phyloP scores from a whole-genome alignment of 1,140 invertebrate genomes.

The Zaprionus africanus region DNA sequence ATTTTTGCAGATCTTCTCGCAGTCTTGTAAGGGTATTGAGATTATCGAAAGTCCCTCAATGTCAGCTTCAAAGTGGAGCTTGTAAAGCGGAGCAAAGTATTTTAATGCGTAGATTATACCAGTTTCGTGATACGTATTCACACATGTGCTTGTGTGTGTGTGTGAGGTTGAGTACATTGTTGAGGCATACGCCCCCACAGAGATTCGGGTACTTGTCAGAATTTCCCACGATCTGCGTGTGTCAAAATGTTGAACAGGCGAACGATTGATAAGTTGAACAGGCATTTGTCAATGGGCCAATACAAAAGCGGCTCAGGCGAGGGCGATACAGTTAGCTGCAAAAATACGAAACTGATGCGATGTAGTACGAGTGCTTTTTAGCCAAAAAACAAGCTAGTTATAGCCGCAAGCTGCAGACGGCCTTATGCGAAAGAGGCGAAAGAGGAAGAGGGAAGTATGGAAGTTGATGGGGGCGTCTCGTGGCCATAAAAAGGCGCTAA shows the following conservation, averaged over 20 bases:
- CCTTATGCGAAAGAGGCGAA: slow-evolving; percentile 63
- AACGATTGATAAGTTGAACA: neutral
- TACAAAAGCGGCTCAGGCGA: neutral
- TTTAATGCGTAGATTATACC: slow-evolving; percentile 31
- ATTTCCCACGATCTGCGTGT: slow-evolving; percentile 54
- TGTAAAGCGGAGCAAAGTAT: neutral
- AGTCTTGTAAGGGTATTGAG: neutral
- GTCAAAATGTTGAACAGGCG: slow-evolving; percentile 7
- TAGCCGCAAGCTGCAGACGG: slow-evolving; percentile 14
- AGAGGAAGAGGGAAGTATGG: neutral
- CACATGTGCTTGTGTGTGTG: neutral
- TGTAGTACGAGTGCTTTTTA: neutral
- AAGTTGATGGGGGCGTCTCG: slow-evolving; percentile 4
- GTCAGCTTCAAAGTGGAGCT: slow-evolving; percentile 9
- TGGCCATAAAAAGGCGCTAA: slow-evolving; percentile 25
- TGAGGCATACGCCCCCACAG: slow-evolving; percentile 22
- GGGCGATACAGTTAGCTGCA: neutral
- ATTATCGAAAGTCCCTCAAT: neutral
- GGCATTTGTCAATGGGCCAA: neutral
- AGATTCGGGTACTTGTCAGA: slow-evolving; percentile 19
- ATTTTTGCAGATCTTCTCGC: neutral
- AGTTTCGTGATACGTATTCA: slow-evolving; percentile 12
- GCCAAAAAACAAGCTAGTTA: neutral
- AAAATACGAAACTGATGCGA: neutral
- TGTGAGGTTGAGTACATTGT: slow-evolving; percentile 3